Conservation (phyloP, 2,888 invertebrate species). For the Machimus atricapillus region DNA sequence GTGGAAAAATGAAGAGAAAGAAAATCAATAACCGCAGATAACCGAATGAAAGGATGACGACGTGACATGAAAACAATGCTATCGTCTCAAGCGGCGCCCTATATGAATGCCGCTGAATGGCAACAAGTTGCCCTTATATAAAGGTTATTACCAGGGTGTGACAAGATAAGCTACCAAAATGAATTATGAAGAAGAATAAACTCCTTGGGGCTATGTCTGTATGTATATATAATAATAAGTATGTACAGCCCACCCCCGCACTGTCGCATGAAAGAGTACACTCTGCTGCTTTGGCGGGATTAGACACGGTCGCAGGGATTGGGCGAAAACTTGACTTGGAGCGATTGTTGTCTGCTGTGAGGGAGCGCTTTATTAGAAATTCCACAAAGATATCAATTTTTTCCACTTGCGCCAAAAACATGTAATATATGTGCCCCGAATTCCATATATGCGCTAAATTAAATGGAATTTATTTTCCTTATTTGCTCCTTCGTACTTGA, state of each 20-base stretch:
- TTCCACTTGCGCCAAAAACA: constrained; percentile 17
- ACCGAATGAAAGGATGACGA: background rate
- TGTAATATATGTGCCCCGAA: constrained; percentile 3
- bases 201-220: background rate
- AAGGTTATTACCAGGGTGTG: constrained; percentile 25
- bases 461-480: background rate
- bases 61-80: constrained; percentile 30
- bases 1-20: background rate
- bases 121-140: constrained; percentile 28
- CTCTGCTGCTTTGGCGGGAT: background rate
- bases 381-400: constrained; percentile 23
- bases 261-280: background rate
- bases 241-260: background rate
- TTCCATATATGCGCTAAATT: background rate
- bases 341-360: background rate
- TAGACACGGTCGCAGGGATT: background rate
- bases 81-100: constrained; percentile 1
- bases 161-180: constrained; percentile 32
- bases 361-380: constrained; percentile 10
- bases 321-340: background rate
- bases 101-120: constrained; percentile 3
- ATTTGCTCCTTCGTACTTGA: background rate
- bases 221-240: background rate
- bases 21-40: constrained; percentile 22
- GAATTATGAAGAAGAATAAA: constrained; percentile 28